Base-by-base conservation (phyloP, 2,888 invertebrate genomes). In the Autographa gamma region DNA sequence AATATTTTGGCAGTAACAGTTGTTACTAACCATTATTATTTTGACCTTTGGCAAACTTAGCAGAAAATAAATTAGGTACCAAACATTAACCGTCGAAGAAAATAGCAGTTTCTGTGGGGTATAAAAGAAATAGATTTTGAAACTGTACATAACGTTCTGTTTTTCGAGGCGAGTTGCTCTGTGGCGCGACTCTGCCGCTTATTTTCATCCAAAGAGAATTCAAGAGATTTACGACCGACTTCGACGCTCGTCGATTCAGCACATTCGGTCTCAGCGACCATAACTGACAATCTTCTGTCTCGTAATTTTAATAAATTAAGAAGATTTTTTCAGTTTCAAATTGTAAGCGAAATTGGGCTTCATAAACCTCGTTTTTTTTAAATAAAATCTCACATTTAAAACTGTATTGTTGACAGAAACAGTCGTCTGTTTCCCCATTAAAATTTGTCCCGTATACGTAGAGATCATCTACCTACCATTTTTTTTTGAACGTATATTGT, bases 141-240 rank as follows among this genome's bases (percentile, higher is more conserved):
- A 78, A 71, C 63, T 66, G 66, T 75, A 56, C 74, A 16, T 59
- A 59, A 71, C 76, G 56, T 74, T 80, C 69, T 79, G 73, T 79
- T 74, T 73, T 81, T 73, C 73, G 59, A 38, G 66, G 73, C 63
- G 59, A 72, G 65, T 82, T 73, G 71, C 76, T 66, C 73, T 75
- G 69, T 81, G 77, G 86, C 83, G 75, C 81, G 86, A 82, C 88
- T 88, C 86, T 85, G 88, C 89, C 91, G 87, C 89, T 91, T 93
- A 93, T 94, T 93, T 94, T 92, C 91, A 92, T 92, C 89, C 89
- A 85, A 88, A 90, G 88, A 87, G 91, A 91, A 91, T 88, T 87
- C 86, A 84, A 84, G 87, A 91, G 93, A 95, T 95, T 95, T 94
- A 95, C 91, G 93, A 93, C 88, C 92, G 90, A 87, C 91, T 90